Evolutionary conservation across 2,888 invertebrate genomes (phyloP), one percentile per base, ranked within the genome.

Genomic region (Lucinisca nassula): DNA sequence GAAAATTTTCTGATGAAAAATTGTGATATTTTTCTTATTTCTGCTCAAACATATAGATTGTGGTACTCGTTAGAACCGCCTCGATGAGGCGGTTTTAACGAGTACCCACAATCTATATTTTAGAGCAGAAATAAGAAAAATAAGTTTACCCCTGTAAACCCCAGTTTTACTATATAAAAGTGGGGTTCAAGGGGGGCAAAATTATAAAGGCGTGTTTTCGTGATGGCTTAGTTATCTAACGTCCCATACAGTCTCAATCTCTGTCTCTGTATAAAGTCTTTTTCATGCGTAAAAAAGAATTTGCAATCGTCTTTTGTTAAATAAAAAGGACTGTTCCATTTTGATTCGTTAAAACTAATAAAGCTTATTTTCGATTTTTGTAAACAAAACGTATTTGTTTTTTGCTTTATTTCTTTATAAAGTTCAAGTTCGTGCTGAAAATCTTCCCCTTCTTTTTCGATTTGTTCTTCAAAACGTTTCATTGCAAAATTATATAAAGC

Each of bases 401-500:
- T 78, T 51, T 78, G 24, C 32, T 75, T 40, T 14, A 85, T 32
- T 35, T 38, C 61, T 32, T 83, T 82, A 75, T 84, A 90, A 38
- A 70, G 45, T 72, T 58, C 73, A 3, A 87, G 75, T 24, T 90
- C 90, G 2, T 75, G 27, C 12, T 45, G 17, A 61, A 90, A 90
- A n/a, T 87, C 84, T 24, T 75, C 51, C 0, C 90, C 87, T 14
- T 79, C 85, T 14, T 38, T 24, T 27, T 32, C 67, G n/a, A 82
- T 76, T 32, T 82, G 80, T 55, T 78, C 55, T 12, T 84, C 75
- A 49, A 89, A 86, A 38, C 84, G 58, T 35, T 77, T 61, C 38
- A 85, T 24, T 38, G 89, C 85, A 77, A 82, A 79, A 10, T 87
- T 32, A 79, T 91, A 91, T 10, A 91, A 14, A 17, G 84, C 82